Conservation (phyloP, 2,888 invertebrate species). For the Busseola fusca region DNA sequence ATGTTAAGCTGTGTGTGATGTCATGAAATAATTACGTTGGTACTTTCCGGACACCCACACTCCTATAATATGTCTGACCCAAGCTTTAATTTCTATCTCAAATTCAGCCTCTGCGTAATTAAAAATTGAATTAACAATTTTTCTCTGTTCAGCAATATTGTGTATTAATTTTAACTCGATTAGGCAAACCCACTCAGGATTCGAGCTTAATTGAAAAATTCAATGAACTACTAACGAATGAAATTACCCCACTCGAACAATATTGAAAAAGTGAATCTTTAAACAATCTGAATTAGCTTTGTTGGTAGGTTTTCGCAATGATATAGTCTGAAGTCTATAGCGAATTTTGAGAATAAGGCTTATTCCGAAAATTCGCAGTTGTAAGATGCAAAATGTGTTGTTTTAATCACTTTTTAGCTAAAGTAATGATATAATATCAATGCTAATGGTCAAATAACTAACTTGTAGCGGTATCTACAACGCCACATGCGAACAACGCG, state of each 20-base stretch:
- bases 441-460: no score
- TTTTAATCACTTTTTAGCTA: no score
- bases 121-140: constrained; percentile 45
- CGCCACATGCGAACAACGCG: no score
- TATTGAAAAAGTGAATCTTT: constrained; percentile 14
- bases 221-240: constrained; percentile 21
- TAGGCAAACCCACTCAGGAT: constrained; percentile 40
- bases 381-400: no score
- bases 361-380: no score
- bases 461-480: no score
- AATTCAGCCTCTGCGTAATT: constrained; percentile 30
- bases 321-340: not conserved
- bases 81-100: constrained; percentile 23
- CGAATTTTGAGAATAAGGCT: no score
- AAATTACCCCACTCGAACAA: constrained; percentile 21
- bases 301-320: not conserved
- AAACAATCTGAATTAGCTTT: not conserved
- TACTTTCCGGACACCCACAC: not conserved
- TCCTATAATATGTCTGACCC: not conserved
- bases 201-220: constrained; percentile 48
- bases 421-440: no score
- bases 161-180: constrained; percentile 49
- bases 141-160: constrained; percentile 43
- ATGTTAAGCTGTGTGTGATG: not conserved
- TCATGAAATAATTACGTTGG: not conserved